Percentiles rank a stretch among this genome's conserved stretches.
These are phyloP conservation scores for Thymelicus acteon DNA, from an alignment of 2,888 invertebrate genomes.

Conservation along the genomic window DNA sequence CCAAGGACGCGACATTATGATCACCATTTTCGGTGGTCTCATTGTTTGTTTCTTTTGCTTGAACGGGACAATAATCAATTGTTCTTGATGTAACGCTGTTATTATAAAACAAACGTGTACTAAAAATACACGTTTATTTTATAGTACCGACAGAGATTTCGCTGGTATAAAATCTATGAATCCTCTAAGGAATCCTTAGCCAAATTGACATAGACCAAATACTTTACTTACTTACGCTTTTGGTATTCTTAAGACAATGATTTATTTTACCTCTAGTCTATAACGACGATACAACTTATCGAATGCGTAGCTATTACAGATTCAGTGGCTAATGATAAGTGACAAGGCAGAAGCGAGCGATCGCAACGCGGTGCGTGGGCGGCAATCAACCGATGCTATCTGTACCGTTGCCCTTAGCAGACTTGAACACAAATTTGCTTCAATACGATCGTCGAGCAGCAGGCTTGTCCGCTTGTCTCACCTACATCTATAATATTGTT, in stretches of 20 bases:
- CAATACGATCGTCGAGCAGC: conserved; percentile 41
- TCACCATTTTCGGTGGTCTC: conserved; percentile 16
- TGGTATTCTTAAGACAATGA: not conserved
- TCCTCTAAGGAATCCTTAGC: no score
- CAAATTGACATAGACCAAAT: not conserved
- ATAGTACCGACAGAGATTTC: no score
- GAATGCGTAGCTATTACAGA: conserved; percentile 38
- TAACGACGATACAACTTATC: conserved; percentile 18
- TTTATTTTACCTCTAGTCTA: conserved; percentile 17
- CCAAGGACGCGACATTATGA: conserved; percentile 54
- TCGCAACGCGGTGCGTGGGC: conserved; percentile 63
- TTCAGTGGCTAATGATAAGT: conserved; percentile 59
- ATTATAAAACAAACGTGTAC: not conserved
- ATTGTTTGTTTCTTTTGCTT: conserved; percentile 20
- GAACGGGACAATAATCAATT: conserved; percentile 5
- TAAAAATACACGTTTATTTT: no score
- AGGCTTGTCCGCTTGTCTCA: conserved; percentile 4
- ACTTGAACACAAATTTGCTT: conserved; percentile 47
- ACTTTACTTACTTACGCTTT: not conserved
- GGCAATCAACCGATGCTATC: conserved; percentile 69
- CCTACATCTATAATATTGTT: not conserved
- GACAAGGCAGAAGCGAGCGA: conserved; percentile 65
- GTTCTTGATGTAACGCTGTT: conserved; percentile 8
- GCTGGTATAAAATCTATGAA: no score
- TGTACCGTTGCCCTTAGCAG: conserved; percentile 54